phyloP scores from a whole-genome alignment of 2,113 vertebrate species.

The Delphinus delphis region DNA sequence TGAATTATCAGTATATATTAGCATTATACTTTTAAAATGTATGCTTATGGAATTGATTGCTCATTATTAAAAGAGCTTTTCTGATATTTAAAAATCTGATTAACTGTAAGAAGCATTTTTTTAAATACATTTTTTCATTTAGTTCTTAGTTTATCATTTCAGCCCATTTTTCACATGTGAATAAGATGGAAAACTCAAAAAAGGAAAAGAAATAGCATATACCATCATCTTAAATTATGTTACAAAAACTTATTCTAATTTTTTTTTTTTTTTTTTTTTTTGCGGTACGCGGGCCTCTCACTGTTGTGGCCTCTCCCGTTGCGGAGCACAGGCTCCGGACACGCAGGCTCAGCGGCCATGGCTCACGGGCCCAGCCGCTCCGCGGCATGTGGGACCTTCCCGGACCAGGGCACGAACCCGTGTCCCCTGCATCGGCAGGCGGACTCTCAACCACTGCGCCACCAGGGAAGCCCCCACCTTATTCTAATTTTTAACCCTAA shows the following conservation, averaged over 20 bases:
- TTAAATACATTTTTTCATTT: neutral
- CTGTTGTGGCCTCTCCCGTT: too few species aligned
- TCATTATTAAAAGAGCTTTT: neutral
- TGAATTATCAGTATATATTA: slow-evolving; percentile 28
- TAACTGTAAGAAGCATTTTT: neutral
- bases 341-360: too few species aligned
- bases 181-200: neutral
- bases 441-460: too few species aligned
- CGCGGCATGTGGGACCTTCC: too few species aligned
- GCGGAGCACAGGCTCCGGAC: too few species aligned
- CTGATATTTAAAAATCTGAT: neutral
- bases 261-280: neutral
- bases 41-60: neutral
- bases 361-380: too few species aligned
- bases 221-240: neutral
- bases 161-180: neutral
- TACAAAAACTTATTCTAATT: neutral
- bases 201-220: neutral
- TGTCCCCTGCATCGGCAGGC: too few species aligned
- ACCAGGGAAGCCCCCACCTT: too few species aligned
- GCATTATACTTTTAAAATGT: neutral
- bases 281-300: too few species aligned
- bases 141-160: neutral
- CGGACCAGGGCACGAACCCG: too few species aligned
- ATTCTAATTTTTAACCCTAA: neutral